Base-by-base conservation (phyloP, 2,113 vertebrate species). In the Rhabdornis inornatus region DNA sequence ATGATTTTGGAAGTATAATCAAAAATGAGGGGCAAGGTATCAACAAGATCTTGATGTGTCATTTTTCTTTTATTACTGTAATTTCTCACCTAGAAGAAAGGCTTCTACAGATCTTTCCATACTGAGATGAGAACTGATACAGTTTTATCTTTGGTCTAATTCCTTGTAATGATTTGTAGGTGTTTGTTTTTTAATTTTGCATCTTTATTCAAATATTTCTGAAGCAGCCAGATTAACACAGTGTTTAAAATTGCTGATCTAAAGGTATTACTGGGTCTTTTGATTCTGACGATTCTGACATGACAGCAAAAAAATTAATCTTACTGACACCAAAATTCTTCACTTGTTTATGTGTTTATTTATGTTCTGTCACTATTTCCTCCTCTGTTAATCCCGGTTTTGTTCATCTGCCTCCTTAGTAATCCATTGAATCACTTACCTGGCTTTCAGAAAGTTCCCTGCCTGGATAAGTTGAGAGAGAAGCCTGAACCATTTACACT, bases 151-250 rank as follows among this genome's bases (percentile, higher is more conserved):
- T 89, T 87, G 20, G 77, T 83, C 52, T 78, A 79, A 90, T 57
- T 87, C 4, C 42, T 68, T 90, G 39, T 59, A 80, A 40, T 87
- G 47, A 82, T 75, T 85, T 74, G 11, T 63, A 44, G 11, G 40
- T 13, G 4, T 9, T 68, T 75, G 28, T 4, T 56, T 75, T 52
- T 56, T 52, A 63, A 89, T 91, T 92, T 88, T 87, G 60, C 37
- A n/a, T 89, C 45, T 85, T 77, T 90, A 68, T 94, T 96, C n/a
- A 78, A 84, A 68, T 87, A 31, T 75, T 71, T 95, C 39, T 89
- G 35, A 82, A 82, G 50, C 23, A 78, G 59, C 10, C 33, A 60
- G 37, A 59, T 45, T 81, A 76, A 80, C 7, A 15, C 13, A 83
- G 53, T 75, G 75, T 87, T 93, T 94, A 39, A 90, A 92, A 84